phyloP scores from a whole-genome alignment of 2,888 invertebrate species.

The Mystacides longicornis region DNA sequence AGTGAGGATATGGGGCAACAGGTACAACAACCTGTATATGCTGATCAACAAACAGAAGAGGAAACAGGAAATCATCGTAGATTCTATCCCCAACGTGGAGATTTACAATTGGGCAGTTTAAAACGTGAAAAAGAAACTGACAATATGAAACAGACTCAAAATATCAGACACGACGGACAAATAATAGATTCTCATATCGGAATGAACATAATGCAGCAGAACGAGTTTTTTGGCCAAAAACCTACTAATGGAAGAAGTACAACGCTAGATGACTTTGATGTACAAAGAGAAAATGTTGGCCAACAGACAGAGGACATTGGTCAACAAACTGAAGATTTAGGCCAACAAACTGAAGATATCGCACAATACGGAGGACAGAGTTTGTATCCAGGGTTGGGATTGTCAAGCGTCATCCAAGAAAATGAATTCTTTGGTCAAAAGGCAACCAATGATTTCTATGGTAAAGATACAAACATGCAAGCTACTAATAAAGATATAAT shows the following conservation, averaged over 20 bases:
- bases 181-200: too few species aligned
- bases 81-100: constrained; percentile 26
- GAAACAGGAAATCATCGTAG: constrained; percentile 29
- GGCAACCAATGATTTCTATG: constrained; percentile 4
- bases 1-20: constrained; percentile 23
- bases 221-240: too few species aligned
- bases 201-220: too few species aligned
- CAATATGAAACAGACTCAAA: constrained; percentile 4
- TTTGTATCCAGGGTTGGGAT: constrained; percentile 15
- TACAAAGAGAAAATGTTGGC: constrained; percentile 26
- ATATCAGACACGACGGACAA: too few species aligned
- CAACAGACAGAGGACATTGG: constrained; percentile 27
- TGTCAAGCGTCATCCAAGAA: constrained; percentile 3
- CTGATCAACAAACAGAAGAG: constrained; percentile 28
- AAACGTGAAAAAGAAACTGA: not conserved
- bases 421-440: constrained; percentile 11
- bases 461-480: not conserved
- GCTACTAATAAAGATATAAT: not conserved
- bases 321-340: constrained; percentile 18
- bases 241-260: too few species aligned
- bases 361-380: constrained; percentile 24
- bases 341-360: constrained; percentile 22
- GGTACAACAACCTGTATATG: constrained; percentile 25
- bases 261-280: too few species aligned
- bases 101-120: constrained; percentile 21